These are phyloP conservation scores for Muscicapa adusta DNA, from an alignment of 2,113 vertebrate species.

Conservation along the genomic window DNA sequence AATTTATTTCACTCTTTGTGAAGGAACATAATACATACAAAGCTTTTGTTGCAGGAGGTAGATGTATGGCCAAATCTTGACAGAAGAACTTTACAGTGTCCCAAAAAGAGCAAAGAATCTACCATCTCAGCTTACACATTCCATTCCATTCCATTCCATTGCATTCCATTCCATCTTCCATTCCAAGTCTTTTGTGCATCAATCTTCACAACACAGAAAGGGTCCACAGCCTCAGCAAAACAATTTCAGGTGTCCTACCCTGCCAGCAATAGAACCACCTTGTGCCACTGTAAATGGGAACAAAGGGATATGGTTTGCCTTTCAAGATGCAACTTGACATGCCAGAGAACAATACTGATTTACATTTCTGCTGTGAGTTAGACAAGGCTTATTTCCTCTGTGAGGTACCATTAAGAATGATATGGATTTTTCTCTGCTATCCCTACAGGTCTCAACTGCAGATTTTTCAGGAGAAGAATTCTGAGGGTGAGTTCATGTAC, in stretches of 20 bases:
- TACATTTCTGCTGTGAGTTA: neutral
- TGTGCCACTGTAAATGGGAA: neutral
- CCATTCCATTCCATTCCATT: no score
- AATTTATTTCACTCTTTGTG: neutral
- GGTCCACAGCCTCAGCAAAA: neutral
- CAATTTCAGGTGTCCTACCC: neutral
- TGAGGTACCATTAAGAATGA: neutral
- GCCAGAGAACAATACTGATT: neutral
- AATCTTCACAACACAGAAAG: neutral
- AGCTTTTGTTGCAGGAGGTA: neutral
- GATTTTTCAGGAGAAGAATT: neutral
- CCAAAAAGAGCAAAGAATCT: neutral
- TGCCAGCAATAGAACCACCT: neutral
- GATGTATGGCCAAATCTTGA: neutral
- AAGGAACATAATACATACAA: neutral
- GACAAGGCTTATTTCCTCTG: neutral
- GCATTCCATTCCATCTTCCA: neutral
- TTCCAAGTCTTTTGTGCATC: neutral
- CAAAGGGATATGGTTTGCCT: neutral
- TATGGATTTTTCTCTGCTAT: neutral
- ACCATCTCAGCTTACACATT: neutral
- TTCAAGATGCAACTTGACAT: neutral
- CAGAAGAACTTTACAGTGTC: neutral
- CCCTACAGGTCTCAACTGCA: neutral
- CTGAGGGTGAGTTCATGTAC: neutral